A percentile compares a stretch with the other conserved stretches of the same genome.
phyloP scores from a whole-genome alignment of 92 coral and sea anemone species.

The Umimayanthus chanpuru region DNA sequence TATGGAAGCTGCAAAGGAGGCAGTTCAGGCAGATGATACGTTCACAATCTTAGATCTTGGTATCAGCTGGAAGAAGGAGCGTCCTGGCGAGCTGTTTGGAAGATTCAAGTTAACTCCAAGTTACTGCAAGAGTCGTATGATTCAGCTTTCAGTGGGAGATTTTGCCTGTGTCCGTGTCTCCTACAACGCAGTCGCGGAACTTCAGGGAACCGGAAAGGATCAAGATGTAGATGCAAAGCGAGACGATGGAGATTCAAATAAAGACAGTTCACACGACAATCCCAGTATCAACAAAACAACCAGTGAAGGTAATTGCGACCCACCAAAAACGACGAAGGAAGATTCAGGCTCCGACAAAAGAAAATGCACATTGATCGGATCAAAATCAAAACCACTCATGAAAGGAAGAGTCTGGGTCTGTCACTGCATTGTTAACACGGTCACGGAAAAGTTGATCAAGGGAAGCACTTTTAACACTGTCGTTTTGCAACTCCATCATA shows the following conservation, averaged over 20 bases:
- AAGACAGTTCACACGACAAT: too few species aligned
- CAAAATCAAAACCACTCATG: background rate
- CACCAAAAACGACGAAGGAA: background rate
- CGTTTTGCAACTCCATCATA: slow-evolving; percentile 22
- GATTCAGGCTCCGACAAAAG: background rate
- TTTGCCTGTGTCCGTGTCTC: slow-evolving; percentile 50
- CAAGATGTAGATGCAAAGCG: background rate
- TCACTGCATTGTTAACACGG: background rate
- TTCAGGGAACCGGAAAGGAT: background rate
- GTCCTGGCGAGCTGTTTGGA: background rate
- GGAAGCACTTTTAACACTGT: background rate
- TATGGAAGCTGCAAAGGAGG: slow-evolving; percentile 67
- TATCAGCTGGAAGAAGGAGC: slow-evolving; percentile 31
- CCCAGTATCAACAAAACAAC: too few species aligned
- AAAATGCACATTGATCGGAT: background rate
- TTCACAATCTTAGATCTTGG: slow-evolving; percentile 40
- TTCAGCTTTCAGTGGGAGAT: slow-evolving; percentile 45
- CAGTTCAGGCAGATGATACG: slow-evolving; percentile 54
- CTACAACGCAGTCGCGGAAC: background rate
- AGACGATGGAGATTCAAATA: too few species aligned
- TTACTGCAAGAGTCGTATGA: slow-evolving; percentile 26
- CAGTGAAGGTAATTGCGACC: too few species aligned
- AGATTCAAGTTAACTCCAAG: background rate
- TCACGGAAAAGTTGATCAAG: background rate
- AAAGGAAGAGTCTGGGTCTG: background rate